Evolutionary conservation across 35 echinoderm and acorn worm species (phyloP).

Genomic region (Eucidaris tribuloides): DNA sequence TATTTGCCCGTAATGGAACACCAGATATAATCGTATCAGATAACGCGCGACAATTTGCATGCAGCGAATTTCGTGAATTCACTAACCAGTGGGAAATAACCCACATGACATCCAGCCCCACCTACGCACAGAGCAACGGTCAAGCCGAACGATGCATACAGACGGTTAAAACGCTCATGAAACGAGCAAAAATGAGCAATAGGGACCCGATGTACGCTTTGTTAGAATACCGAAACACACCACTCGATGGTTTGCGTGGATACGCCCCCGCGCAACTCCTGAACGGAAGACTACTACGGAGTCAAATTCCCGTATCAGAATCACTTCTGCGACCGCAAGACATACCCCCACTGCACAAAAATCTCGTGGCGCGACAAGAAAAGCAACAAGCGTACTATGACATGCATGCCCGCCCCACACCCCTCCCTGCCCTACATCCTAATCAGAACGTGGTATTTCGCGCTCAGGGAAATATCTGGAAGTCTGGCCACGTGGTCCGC

Average conservation of each 20-base stretch:
- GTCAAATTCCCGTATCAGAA: constrained; percentile 11
- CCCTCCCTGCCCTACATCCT: not conserved
- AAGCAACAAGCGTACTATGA: constrained; percentile 37
- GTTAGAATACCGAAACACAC: constrained; percentile 17
- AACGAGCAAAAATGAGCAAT: not conserved
- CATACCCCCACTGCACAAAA: not conserved
- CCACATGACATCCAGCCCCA: not conserved
- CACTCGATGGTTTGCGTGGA: not conserved
- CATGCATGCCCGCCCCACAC: not conserved
- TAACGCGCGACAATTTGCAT: no score
- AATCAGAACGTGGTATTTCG: not conserved
- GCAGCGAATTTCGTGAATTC: no score
- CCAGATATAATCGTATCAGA: no score
- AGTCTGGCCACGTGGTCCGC: not conserved
- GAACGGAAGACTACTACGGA: constrained; percentile 6
- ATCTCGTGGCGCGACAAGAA: not conserved
- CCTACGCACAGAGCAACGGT: no score
- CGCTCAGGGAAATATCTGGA: not conserved
- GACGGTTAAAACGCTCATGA: not conserved
- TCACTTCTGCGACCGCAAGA: not conserved
- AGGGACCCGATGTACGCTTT: not conserved
- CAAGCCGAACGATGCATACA: not conserved
- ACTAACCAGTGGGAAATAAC: not conserved
- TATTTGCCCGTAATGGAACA: no score
- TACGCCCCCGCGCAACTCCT: constrained; percentile 17